phyloP scores from a whole-genome alignment of 1,140 invertebrate genomes.

The Rhopalosiphum maidis region DNA sequence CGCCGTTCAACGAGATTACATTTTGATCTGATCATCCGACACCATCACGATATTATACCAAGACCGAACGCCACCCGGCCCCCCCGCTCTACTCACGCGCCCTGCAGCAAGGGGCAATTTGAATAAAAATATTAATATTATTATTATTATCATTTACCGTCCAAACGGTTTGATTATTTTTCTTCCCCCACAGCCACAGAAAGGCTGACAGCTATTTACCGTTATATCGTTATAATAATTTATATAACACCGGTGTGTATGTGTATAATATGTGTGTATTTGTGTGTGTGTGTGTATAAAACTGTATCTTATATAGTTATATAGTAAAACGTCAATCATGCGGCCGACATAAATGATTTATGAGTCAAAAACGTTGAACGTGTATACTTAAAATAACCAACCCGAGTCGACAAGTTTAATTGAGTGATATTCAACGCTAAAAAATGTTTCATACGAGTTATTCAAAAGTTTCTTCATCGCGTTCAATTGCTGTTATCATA shows the following conservation, averaged over 20 bases:
- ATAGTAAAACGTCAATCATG: constrained; percentile 35
- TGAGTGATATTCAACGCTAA: not conserved
- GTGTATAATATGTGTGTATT: too few relatives aligned
- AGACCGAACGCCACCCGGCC: not conserved
- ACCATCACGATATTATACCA: constrained; percentile 31
- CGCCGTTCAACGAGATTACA: constrained; percentile 52
- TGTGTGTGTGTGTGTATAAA: too few relatives aligned
- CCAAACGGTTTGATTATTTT: constrained; percentile 44
- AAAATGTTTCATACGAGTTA: not conserved
- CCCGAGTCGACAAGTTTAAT: constrained; percentile 13
- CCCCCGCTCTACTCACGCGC: not conserved
- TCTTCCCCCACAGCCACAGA: not conserved
- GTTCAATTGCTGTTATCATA: not conserved
- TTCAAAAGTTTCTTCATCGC: not conserved
- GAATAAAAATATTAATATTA: constrained; percentile 54
- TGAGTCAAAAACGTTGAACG: not conserved
- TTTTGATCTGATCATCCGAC: constrained; percentile 56
- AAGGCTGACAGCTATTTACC: constrained; percentile 24
- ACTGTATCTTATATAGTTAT: too few relatives aligned
- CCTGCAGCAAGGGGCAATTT: not conserved
- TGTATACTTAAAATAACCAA: not conserved
- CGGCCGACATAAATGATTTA: constrained; percentile 38
- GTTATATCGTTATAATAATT: not conserved
- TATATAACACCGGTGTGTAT: not conserved
- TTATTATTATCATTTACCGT: constrained; percentile 38